Percentiles rank a stretch among this genome's conserved stretches.
phyloP scores from a whole-genome alignment of 2,888 invertebrate species.

The Drosophila kuntzei region DNA sequence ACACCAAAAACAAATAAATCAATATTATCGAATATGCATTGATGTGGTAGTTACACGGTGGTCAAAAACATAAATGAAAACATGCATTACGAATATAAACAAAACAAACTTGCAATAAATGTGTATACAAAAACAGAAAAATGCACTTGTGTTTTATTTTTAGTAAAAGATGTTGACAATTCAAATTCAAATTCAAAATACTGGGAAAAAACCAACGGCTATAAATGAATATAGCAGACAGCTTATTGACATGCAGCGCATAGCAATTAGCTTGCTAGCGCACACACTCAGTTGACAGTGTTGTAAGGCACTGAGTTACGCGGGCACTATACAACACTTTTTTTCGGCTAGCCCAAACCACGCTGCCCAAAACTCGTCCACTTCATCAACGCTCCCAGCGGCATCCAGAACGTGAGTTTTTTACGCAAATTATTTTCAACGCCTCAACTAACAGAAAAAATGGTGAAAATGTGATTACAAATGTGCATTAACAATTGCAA shows the following conservation, averaged over 20 bases:
- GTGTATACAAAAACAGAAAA: conserved; percentile 81
- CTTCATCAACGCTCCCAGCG: conserved; percentile 89
- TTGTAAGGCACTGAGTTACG: background rate
- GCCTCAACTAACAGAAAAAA: background rate
- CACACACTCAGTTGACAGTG: conserved; percentile 1
- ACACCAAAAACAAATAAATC: conserved; percentile 34
- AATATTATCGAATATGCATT: conserved; percentile 65
- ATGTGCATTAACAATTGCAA: no score
- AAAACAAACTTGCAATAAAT: conserved; percentile 84
- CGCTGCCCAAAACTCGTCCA: conserved; percentile 77
- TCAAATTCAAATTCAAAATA: conserved; percentile 32
- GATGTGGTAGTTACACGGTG: conserved; percentile 83
- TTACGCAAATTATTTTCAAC: background rate
- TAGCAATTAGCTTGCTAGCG: conserved; percentile 27
- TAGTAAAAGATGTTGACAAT: background rate
- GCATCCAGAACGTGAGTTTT: conserved; percentile 91
- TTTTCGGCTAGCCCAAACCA: conserved; percentile 1
- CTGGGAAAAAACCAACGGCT: conserved; percentile 7
- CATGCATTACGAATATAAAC: conserved; percentile 69
- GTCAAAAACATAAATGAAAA: conserved; percentile 34
- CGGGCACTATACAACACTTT: conserved; percentile 29
- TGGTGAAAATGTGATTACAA: background rate
- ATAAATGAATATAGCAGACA: background rate
- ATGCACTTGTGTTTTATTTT: background rate
- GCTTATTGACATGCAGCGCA: background rate